Conservation (phyloP, 2,797 vertebrate genomes). For the Podarcis siculus region DNA sequence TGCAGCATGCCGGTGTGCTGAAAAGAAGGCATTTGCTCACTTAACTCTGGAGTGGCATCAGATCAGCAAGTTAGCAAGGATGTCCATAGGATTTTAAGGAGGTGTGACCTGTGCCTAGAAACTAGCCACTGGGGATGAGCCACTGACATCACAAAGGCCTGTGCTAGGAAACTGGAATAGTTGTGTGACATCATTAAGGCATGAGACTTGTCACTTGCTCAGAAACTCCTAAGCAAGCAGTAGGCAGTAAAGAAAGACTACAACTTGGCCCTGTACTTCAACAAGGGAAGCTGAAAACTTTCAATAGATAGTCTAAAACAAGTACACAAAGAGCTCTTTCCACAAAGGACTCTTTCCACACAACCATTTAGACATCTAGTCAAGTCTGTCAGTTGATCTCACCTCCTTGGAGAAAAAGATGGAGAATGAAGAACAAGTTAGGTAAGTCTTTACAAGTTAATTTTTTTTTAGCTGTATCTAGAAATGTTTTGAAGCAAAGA, state of each 20-base stretch:
- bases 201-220: neutral
- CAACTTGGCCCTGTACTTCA: neutral
- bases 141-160: neutral
- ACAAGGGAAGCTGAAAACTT: neutral
- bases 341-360: neutral
- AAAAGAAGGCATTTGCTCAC: neutral
- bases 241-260: neutral
- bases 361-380: neutral
- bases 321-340: no score
- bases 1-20: neutral
- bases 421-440: neutral
- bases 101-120: neutral
- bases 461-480: neutral
- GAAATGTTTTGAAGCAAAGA: neutral
- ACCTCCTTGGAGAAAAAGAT: neutral
- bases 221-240: neutral
- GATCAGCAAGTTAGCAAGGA: neutral
- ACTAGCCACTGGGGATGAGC: neutral
- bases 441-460: neutral
- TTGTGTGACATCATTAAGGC: neutral
- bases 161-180: neutral
- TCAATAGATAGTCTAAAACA: no score
- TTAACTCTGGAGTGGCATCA: neutral
- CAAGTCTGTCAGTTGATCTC: neutral
- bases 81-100: neutral